Evolutionary conservation across 2,797 vertebrate species (phyloP).

Genomic region (Myotis planiceps): DNA sequence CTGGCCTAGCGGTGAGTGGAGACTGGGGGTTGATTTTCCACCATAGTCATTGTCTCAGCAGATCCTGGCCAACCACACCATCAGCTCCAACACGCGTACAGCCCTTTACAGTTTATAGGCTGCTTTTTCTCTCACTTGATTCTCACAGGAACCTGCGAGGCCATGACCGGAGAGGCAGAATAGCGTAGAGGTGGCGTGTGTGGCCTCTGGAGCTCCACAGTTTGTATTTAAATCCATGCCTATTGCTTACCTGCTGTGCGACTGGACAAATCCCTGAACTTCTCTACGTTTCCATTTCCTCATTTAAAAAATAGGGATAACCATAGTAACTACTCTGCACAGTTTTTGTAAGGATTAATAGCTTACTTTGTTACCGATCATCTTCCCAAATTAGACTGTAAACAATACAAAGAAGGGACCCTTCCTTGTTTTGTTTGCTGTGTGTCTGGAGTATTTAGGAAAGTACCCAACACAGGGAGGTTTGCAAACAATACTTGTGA

Average conservation of each 20-base stretch:
- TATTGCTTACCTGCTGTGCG: not conserved
- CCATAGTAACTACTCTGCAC: not conserved
- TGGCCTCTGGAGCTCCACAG: not conserved
- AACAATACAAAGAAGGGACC: not conserved
- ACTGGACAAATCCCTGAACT: not conserved
- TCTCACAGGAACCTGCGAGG: not conserved
- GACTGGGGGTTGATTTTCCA: not conserved
- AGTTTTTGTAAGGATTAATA: not conserved
- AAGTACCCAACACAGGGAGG: not conserved
- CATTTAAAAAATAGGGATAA: not conserved
- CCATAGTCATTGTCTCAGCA: not conserved
- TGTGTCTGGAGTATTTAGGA: not conserved
- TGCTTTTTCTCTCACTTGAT: not conserved
- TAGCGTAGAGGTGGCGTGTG: not conserved
- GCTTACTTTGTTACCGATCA: not conserved
- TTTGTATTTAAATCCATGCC: not conserved
- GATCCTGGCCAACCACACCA: not conserved
- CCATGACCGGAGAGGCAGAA: not conserved
- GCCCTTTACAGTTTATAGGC: not conserved
- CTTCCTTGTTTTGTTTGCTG: not conserved
- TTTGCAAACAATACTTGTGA: not conserved
- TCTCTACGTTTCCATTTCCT: not conserved
- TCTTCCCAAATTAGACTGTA: not conserved
- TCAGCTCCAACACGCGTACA: not conserved
- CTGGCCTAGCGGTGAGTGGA: not conserved